Evolutionary conservation across 2,113 vertebrate genomes (phyloP).

Genomic region (Anser brachyrhynchus): DNA sequence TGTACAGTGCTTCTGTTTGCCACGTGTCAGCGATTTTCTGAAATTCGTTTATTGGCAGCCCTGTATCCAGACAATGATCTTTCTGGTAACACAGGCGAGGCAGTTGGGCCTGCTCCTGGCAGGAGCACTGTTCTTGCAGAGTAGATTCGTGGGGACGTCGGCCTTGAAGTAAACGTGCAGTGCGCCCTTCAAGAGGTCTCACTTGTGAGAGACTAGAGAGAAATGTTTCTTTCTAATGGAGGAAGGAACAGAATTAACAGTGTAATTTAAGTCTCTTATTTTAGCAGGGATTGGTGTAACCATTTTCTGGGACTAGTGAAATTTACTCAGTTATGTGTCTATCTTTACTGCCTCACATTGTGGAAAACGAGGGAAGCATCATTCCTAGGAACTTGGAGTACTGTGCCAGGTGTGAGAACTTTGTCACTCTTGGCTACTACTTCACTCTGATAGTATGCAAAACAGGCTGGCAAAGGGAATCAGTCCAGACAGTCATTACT

Average conservation of each 20-base stretch:
- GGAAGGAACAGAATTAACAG: background rate
- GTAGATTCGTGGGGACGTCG: background rate
- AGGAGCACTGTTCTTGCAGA: background rate
- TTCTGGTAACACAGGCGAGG: background rate
- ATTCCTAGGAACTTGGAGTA: too few relatives aligned
- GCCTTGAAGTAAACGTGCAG: conserved; percentile 51
- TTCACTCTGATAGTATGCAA: background rate
- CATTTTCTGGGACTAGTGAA: background rate
- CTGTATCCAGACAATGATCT: background rate
- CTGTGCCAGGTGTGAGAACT: background rate
- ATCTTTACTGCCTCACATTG: background rate
- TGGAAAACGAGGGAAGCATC: background rate
- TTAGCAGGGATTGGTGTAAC: background rate
- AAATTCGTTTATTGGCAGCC: background rate
- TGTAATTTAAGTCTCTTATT: background rate
- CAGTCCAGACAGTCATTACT: background rate
- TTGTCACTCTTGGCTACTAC: background rate
- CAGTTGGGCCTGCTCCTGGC: background rate
- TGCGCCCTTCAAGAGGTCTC: conserved; percentile 65
- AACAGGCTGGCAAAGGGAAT: background rate
- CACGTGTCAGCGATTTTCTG: conserved; percentile 64
- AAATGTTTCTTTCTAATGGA: conserved; percentile 66
- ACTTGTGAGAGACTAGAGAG: conserved; percentile 61
- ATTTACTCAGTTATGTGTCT: background rate
- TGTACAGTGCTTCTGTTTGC: conserved; percentile 61